These are phyloP conservation scores for Pseudococcus viburni DNA, from an alignment of 2,888 invertebrate species.

Conservation along the genomic window DNA sequence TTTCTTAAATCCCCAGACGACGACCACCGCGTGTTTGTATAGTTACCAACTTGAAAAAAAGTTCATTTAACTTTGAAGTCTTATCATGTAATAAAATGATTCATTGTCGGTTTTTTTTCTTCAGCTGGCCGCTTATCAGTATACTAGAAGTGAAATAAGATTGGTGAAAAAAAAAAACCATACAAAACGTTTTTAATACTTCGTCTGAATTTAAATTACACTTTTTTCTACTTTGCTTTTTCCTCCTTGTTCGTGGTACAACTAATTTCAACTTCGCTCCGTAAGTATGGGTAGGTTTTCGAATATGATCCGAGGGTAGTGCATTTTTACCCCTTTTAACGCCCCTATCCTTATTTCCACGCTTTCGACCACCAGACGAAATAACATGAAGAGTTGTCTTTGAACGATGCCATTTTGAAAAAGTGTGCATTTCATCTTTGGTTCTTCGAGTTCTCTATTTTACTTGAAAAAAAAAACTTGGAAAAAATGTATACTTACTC, in stretches of 20 bases:
- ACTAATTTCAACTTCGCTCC: constrained; percentile 11
- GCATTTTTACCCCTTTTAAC: too few relatives aligned
- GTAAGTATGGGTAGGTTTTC: not conserved
- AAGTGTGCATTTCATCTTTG: not conserved
- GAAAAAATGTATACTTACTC: constrained; percentile 14
- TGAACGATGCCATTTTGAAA: not conserved
- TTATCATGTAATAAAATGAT: constrained; percentile 64
- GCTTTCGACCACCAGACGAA: not conserved
- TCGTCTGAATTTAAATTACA: constrained; percentile 54
- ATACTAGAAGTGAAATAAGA: constrained; percentile 6
- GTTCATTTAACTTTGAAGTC: constrained; percentile 64
- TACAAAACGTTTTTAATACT: constrained; percentile 43
- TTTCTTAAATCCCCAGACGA: constrained; percentile 61
- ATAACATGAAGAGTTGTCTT: constrained; percentile 8
- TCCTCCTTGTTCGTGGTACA: not conserved
- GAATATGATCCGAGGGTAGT: not conserved
- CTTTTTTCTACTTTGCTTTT: not conserved
- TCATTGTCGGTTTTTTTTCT: constrained; percentile 47
- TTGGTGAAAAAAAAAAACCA: not conserved
- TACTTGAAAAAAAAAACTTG: not conserved
- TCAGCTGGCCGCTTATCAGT: constrained; percentile 20
- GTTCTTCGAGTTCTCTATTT: not conserved
- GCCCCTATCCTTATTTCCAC: not conserved
- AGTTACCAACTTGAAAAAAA: constrained; percentile 57
- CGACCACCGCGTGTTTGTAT: not conserved